A percentile compares a stretch with the other conserved stretches of the same genome.
phyloP scores from a whole-genome alignment of 2,888 invertebrate species.

The Aspidapion aeneum region DNA sequence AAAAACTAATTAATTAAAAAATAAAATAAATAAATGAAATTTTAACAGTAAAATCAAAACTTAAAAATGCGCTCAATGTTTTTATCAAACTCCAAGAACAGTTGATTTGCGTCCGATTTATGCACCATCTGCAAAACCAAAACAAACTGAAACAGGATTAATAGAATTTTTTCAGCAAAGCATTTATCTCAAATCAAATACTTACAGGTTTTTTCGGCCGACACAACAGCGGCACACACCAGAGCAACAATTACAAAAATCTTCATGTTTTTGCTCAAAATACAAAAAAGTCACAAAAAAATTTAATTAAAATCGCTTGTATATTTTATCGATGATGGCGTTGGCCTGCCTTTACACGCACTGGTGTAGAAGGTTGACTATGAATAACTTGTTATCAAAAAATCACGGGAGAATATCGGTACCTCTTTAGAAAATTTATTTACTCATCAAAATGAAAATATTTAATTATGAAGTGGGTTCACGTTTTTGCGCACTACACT shows the following conservation, averaged over 20 bases:
- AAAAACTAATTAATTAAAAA: too few relatives aligned
- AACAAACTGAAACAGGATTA: too few relatives aligned
- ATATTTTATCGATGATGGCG: background rate
- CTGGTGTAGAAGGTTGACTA: constrained; percentile 83
- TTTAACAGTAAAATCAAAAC: too few relatives aligned
- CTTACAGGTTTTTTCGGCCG: constrained; percentile 66
- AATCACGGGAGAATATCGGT: constrained; percentile 9
- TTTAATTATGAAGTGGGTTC: background rate
- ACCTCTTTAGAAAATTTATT: constrained; percentile 25
- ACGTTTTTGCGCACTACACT: background rate
- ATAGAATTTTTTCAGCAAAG: too few relatives aligned
- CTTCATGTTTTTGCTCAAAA: constrained; percentile 22
- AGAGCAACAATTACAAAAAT: constrained; percentile 23
- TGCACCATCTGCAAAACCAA: too few relatives aligned
- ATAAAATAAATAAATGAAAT: too few relatives aligned
- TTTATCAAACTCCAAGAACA: too few relatives aligned
- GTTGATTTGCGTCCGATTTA: too few relatives aligned
- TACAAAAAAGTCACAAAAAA: background rate
- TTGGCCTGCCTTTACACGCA: constrained; percentile 79
- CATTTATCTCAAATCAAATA: too few relatives aligned
- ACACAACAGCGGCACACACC: constrained; percentile 47
- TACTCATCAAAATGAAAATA: constrained; percentile 34
- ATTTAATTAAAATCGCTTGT: background rate
- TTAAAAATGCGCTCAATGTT: too few relatives aligned
- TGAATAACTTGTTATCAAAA: constrained; percentile 30